Conservation (phyloP, 1,140 invertebrate species). For the Dendroctonus valens region DNA sequence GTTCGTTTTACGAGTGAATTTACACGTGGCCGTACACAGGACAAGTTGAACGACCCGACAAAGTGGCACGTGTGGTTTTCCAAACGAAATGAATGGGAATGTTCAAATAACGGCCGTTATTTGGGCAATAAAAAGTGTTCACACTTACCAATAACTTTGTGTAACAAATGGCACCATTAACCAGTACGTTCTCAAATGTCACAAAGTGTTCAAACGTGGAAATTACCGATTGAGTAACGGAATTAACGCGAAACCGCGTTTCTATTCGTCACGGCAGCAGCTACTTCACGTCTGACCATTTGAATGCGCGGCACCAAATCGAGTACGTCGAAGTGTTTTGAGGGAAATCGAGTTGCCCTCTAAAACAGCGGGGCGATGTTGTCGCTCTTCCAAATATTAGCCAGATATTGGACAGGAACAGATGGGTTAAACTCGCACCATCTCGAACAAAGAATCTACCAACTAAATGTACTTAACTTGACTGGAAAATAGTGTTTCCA, state of each 20-base stretch:
- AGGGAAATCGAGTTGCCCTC: conserved; percentile 27
- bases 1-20: conserved; percentile 20
- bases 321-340: conserved; percentile 4
- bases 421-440: neutral
- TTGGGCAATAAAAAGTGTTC: neutral
- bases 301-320: conserved; percentile 1
- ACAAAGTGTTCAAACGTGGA: neutral
- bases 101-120: conserved; percentile 13
- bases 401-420: no score
- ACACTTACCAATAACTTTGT: neutral
- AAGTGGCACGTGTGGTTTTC: conserved; percentile 26
- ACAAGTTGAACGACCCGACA: conserved; percentile 41
- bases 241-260: neutral
- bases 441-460: neutral
- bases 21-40: conserved; percentile 40
- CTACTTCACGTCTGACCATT: neutral
- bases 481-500: neutral
- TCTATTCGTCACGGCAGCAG: neutral
- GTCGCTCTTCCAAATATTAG: neutral
- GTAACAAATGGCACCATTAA: neutral
- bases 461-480: neutral
- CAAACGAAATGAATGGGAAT: neutral
- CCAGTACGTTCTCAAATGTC: neutral
- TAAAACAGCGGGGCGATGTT: conserved; percentile 10
- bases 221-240: neutral